Base-by-base conservation (phyloP, 2,113 vertebrate genomes). In the Amblyornis subalaris region DNA sequence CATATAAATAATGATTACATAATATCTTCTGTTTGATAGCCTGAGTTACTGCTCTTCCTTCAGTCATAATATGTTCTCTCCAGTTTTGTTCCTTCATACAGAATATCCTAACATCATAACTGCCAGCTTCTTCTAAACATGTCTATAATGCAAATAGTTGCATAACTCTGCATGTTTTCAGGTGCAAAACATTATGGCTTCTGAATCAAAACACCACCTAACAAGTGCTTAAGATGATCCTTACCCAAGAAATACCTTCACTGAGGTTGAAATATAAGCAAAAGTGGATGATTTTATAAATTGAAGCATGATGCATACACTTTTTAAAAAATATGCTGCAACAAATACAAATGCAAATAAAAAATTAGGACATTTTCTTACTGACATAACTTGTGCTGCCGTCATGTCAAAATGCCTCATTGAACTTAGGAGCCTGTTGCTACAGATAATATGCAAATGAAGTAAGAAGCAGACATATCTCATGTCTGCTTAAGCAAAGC, bases 91-190 rank as follows among this genome's bases (percentile, higher is more conserved):
- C 64, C 64, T 62, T 90, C 51, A 42, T 90, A 80, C 38, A 86
- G 81, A 95, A 69, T 80, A 71, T 31, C 48, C 53, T 80, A 92
- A 71, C 33, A 85, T 91, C 4, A 1, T 50, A 93, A 95, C 35
- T 62, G 64, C 42, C 78, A 90, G 35, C 28, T 92, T 93, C 61
- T 61, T 95, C 76, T 93, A 66, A 88, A 95, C 83, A 74, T 85
- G 40, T 64, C 36, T 85, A 70, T 76, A 83, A 65, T 61, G 42
- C 67, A 93, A 33, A 28, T 67, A 94, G 90, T 82, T 96, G 71
- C 79, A 71, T 88, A 90, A 89, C 38, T 89, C 31, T 80, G 33
- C 35, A 47, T 83, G 67, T 54, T 92, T 89, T 80, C 53, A 48
- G 60, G 79, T 83, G 33, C 45, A 96, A 93, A 93, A 73, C 11